Conservation (phyloP, 1,140 invertebrate species). For the Drosophila arawakana region DNA sequence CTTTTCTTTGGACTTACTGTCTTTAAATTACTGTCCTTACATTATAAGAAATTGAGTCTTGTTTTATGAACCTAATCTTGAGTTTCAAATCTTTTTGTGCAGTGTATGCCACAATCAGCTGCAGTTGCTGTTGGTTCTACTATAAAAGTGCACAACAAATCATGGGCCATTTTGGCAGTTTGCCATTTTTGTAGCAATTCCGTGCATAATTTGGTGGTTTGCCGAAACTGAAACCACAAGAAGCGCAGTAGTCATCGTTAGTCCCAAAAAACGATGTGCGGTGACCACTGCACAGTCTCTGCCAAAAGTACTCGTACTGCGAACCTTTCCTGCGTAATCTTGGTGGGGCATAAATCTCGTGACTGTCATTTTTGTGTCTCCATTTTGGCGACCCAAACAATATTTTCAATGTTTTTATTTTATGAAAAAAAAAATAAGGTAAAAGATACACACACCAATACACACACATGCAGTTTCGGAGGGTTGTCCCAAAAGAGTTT, state of each 20-base stretch:
- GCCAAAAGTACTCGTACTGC: conserved; percentile 1
- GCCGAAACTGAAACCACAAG: conserved; percentile 36
- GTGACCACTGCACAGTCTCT: conserved; percentile 1
- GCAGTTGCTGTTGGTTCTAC: conserved; percentile 24
- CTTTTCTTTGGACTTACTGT: too few species aligned
- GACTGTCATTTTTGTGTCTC: conserved; percentile 83
- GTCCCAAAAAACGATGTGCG: conserved; percentile 6
- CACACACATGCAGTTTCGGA: not conserved
- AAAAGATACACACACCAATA: conserved; percentile 52
- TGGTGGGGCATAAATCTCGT: conserved; percentile 80
- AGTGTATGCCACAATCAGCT: conserved; percentile 11
- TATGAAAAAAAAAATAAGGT: conserved; percentile 72
- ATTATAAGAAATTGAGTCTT: too few species aligned
- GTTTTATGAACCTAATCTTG: too few species aligned
- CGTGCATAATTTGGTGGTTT: conserved; percentile 70
- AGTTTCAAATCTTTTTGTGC: not conserved
- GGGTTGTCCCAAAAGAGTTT: conserved; percentile 18
- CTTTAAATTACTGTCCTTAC: too few species aligned
- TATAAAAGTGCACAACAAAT: conserved; percentile 79
- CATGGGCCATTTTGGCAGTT: conserved; percentile 73
- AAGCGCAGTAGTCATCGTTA: conserved; percentile 15
- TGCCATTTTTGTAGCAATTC: conserved; percentile 55
- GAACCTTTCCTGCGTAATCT: conserved; percentile 69
- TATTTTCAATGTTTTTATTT: conserved; percentile 79
- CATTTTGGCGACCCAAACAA: conserved; percentile 84